Evolutionary conservation across 2,113 vertebrate genomes (phyloP).

Genomic region (Neolamprologus toae): DNA sequence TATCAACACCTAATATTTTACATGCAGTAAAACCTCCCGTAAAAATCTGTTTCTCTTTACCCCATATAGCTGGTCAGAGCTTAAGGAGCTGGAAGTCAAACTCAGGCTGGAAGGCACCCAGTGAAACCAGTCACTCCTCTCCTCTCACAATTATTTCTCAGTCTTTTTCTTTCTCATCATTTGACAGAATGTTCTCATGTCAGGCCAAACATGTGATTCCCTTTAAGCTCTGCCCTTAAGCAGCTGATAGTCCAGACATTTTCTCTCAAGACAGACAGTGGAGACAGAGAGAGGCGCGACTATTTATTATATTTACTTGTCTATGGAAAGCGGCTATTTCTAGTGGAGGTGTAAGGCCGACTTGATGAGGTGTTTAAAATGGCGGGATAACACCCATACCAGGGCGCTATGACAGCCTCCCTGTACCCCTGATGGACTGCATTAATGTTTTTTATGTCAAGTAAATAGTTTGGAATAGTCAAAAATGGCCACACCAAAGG

Average conservation of each 20-base stretch:
- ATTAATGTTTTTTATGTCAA: not conserved
- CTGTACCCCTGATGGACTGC: not conserved
- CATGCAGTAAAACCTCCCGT: conserved; percentile 34
- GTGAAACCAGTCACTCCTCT: conserved; percentile 24
- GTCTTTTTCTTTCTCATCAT: conserved; percentile 4
- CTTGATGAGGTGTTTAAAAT: conserved; percentile 60
- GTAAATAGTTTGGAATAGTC: not conserved
- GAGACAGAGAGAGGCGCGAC: not conserved
- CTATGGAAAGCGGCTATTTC: conserved; percentile 47
- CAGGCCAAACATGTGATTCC: conserved; percentile 67
- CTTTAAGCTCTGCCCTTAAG: conserved; percentile 25
- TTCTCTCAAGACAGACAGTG: not conserved
- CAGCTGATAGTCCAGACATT: conserved; percentile 34
- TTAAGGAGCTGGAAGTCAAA: not conserved
- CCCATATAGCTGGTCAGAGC: not conserved
- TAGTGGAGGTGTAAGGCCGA: conserved; percentile 30
- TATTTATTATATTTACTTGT: conserved; percentile 50
- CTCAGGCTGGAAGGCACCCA: conserved; percentile 15
- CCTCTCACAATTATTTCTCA: conserved; percentile 6
- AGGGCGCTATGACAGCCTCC: not conserved
- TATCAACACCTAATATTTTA: conserved; percentile 51
- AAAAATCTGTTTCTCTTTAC: conserved; percentile 44
- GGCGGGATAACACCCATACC: not conserved
- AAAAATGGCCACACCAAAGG: not conserved
- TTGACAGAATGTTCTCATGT: conserved; percentile 53